phyloP scores from a whole-genome alignment of 2,888 invertebrate genomes.

The Andricus curvator region DNA sequence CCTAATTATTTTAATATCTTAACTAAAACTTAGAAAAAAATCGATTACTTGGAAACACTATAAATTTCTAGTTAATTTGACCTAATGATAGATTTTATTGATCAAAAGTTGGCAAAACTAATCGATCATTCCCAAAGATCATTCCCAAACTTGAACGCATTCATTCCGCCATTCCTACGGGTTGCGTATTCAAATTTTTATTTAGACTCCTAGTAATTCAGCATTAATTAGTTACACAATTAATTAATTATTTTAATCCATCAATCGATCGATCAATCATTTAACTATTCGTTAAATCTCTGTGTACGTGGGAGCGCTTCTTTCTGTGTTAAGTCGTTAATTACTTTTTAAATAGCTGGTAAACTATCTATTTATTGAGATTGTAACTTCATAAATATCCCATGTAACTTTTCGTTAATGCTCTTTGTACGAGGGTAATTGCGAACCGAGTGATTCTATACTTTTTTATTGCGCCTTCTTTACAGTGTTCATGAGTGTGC shows the following conservation, averaged over 20 bases:
- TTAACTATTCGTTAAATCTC: slow-evolving; percentile 69
- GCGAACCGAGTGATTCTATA: slow-evolving; percentile 66
- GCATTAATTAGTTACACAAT: slow-evolving; percentile 72
- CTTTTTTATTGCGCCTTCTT: slow-evolving; percentile 46
- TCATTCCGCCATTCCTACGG: slow-evolving; percentile 68
- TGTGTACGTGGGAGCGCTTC: slow-evolving; percentile 54
- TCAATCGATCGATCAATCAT: slow-evolving; percentile 51
- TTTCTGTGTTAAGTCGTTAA: slow-evolving; percentile 56
- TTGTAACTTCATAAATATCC: slow-evolving; percentile 71
- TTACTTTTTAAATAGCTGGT: slow-evolving; percentile 68
- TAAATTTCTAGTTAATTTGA: not conserved
- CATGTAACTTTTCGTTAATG: slow-evolving; percentile 64
- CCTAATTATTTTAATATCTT: not conserved
- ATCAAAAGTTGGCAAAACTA: slow-evolving; percentile 32
- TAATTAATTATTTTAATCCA: slow-evolving; percentile 65
- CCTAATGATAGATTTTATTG: not conserved
- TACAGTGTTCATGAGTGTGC: slow-evolving; percentile 49
- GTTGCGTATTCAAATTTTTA: slow-evolving; percentile 69
- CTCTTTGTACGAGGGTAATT: slow-evolving; percentile 72
- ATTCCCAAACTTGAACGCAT: slow-evolving; percentile 60
- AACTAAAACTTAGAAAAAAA: not conserved
- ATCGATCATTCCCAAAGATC: slow-evolving; percentile 46
- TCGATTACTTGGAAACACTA: not conserved
- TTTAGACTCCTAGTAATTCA: slow-evolving; percentile 68
- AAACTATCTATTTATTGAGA: slow-evolving; percentile 72